phyloP scores from a whole-genome alignment of 2,888 invertebrate genomes.

The Drosophila nr. fundita region DNA sequence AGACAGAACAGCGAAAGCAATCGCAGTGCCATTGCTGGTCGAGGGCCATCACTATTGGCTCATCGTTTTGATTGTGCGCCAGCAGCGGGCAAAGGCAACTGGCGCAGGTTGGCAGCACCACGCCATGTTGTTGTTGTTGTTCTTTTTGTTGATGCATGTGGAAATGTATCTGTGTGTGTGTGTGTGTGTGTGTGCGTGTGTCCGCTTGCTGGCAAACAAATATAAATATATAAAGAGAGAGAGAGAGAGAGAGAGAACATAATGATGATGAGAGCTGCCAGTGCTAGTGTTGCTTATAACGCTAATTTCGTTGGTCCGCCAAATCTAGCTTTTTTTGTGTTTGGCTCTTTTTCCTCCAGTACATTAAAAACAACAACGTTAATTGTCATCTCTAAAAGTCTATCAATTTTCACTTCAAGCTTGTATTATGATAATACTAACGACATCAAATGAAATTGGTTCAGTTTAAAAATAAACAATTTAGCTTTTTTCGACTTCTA shows the following conservation, averaged over 20 bases:
- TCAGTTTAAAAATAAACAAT: neutral
- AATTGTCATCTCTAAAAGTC: neutral
- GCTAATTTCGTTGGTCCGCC: neutral
- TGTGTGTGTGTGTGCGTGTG: conserved; percentile 34
- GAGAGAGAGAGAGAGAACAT: conserved; percentile 30
- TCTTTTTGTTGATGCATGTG: conserved; percentile 60
- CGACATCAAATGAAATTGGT: neutral
- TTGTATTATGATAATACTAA: neutral
- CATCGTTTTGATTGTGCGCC: conserved; percentile 53
- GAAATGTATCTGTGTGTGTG: conserved; percentile 21
- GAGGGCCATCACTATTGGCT: conserved; percentile 91
- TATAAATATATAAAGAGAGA: conserved; percentile 21
- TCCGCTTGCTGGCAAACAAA: conserved; percentile 34
- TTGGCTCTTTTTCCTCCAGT: neutral
- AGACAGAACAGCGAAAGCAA: conserved; percentile 96
- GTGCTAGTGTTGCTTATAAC: neutral
- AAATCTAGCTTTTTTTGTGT: neutral
- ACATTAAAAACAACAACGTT: neutral
- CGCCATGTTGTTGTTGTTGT: conserved; percentile 28
- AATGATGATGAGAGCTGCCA: conserved; percentile 12
- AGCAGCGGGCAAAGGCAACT: conserved; percentile 60
- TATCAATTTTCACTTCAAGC: neutral
- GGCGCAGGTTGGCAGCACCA: conserved; percentile 52
- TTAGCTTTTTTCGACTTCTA: neutral
- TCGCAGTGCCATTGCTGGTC: conserved; percentile 95